Percentiles rank a stretch among this genome's conserved stretches.
These are phyloP conservation scores for Ptychodera flava DNA, from an alignment of 35 echinoderm and acorn worm genomes.

Conservation along the genomic window DNA sequence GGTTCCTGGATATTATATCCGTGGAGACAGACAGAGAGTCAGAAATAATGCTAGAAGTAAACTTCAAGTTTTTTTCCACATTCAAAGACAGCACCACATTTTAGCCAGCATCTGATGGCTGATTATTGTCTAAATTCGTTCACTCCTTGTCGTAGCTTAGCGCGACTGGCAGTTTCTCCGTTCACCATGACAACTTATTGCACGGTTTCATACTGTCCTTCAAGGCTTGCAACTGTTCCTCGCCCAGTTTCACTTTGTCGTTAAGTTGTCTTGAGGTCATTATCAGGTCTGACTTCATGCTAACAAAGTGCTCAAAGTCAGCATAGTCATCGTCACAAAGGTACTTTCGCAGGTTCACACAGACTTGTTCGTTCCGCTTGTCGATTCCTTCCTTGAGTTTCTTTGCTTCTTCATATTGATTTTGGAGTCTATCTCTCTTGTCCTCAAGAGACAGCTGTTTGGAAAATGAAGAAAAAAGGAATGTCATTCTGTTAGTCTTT, in stretches of 20 bases:
- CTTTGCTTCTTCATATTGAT: conserved; percentile 73
- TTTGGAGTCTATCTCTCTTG: conserved; percentile 50
- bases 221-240: conserved; percentile 83
- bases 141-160: too few species aligned
- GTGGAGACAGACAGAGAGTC: too few species aligned
- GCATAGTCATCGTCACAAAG: conserved; percentile 56
- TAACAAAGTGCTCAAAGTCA: conserved; percentile 69
- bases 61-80: too few species aligned
- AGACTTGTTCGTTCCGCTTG: conserved; percentile 48
- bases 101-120: too few species aligned
- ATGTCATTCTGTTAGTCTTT: too few species aligned
- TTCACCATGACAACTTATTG: too few species aligned
- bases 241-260: conserved; percentile 64
- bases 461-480: background rate
- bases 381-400: conserved; percentile 74
- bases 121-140: too few species aligned
- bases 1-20: too few species aligned
- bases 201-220: conserved; percentile 36
- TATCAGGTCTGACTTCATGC: conserved; percentile 20
- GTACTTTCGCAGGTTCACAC: conserved; percentile 37
- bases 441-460: conserved; percentile 72
- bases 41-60: too few species aligned
- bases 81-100: too few species aligned
- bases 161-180: too few species aligned
- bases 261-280: conserved; percentile 69